These are phyloP conservation scores for Rotaria macrura DNA, from an alignment of 2,888 invertebrate genomes.

Conservation along the genomic window DNA sequence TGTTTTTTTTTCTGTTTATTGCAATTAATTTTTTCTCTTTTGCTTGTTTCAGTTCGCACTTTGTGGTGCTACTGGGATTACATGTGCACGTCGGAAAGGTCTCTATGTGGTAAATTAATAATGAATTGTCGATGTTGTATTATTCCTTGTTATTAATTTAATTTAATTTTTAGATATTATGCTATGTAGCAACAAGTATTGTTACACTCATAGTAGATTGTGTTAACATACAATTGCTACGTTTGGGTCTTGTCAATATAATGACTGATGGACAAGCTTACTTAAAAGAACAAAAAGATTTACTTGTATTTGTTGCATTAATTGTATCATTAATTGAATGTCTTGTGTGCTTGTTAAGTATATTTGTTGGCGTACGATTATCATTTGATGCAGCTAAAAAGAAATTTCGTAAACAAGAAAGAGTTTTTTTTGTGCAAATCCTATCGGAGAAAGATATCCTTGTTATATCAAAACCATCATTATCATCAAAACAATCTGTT, in stretches of 20 bases:
- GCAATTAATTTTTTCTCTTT: background rate
- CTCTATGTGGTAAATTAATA: constrained; percentile 44
- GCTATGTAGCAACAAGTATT: constrained; percentile 49
- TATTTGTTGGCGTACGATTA: constrained; percentile 46
- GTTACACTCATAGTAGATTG: constrained; percentile 49
- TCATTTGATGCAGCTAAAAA: constrained; percentile 48
- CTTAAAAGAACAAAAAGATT: constrained; percentile 48
- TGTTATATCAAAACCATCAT: constrained; percentile 38
- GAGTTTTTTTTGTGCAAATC: constrained; percentile 50
- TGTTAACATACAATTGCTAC: constrained; percentile 49
- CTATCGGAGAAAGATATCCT: constrained; percentile 50
- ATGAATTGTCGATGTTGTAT: background rate
- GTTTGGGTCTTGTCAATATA: constrained; percentile 50
- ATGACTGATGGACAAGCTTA: constrained; percentile 50
- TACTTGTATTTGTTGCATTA: constrained; percentile 46
- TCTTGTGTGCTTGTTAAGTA: constrained; percentile 46
- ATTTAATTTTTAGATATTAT: constrained; percentile 47
- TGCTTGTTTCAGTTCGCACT: constrained; percentile 44
- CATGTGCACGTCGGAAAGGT: constrained; percentile 45
- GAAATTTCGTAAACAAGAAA: constrained; percentile 45
- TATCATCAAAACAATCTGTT: background rate
- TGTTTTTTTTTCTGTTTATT: background rate
- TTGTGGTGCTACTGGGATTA: constrained; percentile 44
- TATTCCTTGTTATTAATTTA: background rate
- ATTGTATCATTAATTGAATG: constrained; percentile 45